Base-by-base conservation (phyloP, 2,888 invertebrate genomes). In the Drosophila stalkeri region DNA sequence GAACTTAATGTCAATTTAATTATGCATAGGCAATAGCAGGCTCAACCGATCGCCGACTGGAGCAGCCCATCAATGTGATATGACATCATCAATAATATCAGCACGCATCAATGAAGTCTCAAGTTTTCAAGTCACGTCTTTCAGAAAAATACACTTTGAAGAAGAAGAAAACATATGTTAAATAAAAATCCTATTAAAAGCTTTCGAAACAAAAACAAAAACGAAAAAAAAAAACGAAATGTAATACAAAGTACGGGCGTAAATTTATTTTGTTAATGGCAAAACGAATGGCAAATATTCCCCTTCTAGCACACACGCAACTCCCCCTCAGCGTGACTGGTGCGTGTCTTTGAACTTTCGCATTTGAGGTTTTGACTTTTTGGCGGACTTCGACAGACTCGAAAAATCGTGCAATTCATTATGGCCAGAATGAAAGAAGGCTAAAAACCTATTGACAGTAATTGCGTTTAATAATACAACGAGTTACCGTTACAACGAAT, bases 161-260 rank as follows among this genome's bases (percentile, higher is more conserved):
- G 52, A 33, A 37, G 52, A 51, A 49, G 56, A 41, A 71, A 75
- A 81, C 83, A 81, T 78, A 83, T 88, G 86, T 86, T 80, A 83
- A 86, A 80, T 81, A 73, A 73, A 83, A 86, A 89, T 86, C 89
- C 85, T 82, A 89, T 86, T 86, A 89, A 89, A 61, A 77, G 81
- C 87, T 89, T 85, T 76, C 66, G 52, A 61, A 55, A 59, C 56
- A 72, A 62, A 41, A 61, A 14, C 23, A 37, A 60, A 73, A 41
- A 55, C 12, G 11, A 44, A 41, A 57, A 11, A 9, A 44, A 56
- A 73, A 39, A 71, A 72, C 3, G 2, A 49, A 51, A 51, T 33
- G 64, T 59, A 56, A 62, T 18, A 18, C 55, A 31, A 27, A 67
- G 39, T 46, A 37, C 54, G 55, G 64, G 44, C 70, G 60, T 39